A percentile compares a stretch with the other conserved stretches of the same genome.
Conservation (phyloP, 2,113 vertebrate genomes). For the Atrichornis clamosus region DNA sequence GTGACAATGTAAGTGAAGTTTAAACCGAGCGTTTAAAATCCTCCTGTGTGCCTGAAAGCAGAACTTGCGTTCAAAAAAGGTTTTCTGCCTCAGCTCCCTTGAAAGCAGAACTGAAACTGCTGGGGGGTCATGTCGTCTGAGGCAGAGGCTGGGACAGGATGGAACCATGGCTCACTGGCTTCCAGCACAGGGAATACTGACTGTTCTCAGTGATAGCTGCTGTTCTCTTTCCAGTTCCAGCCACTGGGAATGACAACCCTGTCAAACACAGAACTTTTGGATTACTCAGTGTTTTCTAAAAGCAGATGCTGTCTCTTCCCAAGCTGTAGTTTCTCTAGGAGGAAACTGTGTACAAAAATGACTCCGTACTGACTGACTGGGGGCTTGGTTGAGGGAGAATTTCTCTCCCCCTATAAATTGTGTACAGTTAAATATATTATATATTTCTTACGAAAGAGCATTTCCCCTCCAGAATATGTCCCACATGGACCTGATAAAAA, state of each 20-base stretch:
- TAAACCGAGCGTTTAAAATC: not conserved
- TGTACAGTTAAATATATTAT: constrained; percentile 73
- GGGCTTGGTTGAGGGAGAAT: constrained; percentile 41
- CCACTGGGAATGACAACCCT: not conserved
- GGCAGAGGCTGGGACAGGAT: not conserved
- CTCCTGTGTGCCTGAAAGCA: constrained; percentile 5
- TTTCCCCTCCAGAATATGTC: constrained; percentile 54
- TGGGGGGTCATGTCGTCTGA: not conserved
- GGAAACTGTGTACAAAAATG: constrained; percentile 41
- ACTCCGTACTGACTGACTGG: not conserved
- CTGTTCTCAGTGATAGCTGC: not conserved
- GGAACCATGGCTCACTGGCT: not conserved
- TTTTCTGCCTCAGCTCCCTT: not conserved
- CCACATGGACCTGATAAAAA: constrained; percentile 30
- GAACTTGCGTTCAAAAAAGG: not conserved
- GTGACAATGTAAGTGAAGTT: not conserved
- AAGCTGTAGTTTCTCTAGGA: constrained; percentile 47
- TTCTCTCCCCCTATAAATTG: constrained; percentile 67
- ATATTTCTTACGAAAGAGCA: constrained; percentile 71
- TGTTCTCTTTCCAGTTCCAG: not conserved
- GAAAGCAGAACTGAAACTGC: constrained; percentile 27
- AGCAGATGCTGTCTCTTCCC: constrained; percentile 38
- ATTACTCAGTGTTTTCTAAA: constrained; percentile 9
- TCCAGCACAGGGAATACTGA: not conserved
- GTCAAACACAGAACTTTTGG: not conserved